These are phyloP conservation scores for Sepioteuthis lessoniana DNA, from an alignment of 2,888 invertebrate species.

Conservation along the genomic window DNA sequence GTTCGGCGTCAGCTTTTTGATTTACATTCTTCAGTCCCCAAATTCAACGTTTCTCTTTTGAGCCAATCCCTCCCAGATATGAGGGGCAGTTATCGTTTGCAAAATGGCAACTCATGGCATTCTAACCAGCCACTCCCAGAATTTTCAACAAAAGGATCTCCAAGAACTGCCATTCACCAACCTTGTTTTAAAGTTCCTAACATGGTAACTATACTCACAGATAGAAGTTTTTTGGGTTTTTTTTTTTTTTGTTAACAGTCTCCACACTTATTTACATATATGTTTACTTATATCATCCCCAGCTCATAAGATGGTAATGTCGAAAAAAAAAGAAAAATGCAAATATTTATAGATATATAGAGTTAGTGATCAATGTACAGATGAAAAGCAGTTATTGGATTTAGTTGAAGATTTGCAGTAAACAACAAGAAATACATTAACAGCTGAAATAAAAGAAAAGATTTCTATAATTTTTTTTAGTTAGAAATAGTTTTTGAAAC, in stretches of 20 bases:
- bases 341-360: no score
- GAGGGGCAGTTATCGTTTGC: not conserved
- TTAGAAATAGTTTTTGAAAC: no score
- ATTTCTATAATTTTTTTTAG: no score
- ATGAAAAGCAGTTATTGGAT: no score
- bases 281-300: not conserved
- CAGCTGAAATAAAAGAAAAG: no score
- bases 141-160: not conserved
- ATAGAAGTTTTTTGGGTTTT: not conserved
- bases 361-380: no score
- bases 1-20: not conserved
- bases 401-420: no score
- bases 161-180: not conserved
- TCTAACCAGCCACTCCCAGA: not conserved
- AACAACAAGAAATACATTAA: no score
- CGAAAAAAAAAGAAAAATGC: no score
- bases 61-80: not conserved
- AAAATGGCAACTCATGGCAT: not conserved
- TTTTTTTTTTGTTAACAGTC: no score
- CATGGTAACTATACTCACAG: conserved; percentile 33
- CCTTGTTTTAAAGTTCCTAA: not conserved
- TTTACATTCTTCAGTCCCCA: not conserved
- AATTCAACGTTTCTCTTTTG: not conserved
- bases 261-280: not conserved
- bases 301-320: not conserved